Percentiles rank a stretch among this genome's conserved stretches.
Evolutionary conservation across 2,888 invertebrate genomes (phyloP).

Genomic region (Hymenopus coronatus): DNA sequence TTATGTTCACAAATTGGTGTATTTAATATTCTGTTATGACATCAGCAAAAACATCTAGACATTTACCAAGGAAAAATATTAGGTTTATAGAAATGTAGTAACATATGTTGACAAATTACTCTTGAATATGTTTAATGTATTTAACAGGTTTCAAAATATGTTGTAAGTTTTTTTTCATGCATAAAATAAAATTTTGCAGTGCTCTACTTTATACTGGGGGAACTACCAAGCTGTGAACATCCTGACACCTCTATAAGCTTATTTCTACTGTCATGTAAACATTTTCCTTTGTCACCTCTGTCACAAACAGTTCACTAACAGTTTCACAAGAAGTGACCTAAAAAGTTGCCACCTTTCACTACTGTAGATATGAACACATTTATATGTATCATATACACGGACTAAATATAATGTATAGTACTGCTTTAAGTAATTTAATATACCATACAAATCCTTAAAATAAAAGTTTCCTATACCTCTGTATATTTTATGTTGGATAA

Average conservation of each 20-base stretch:
- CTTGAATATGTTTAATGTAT: neutral
- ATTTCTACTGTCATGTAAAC: neutral
- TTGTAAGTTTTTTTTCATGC: neutral
- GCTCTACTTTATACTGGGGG: neutral
- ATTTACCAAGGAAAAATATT: neutral
- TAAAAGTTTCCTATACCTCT: neutral
- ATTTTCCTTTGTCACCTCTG: constrained; percentile 16
- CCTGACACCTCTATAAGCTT: neutral
- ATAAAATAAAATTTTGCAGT: neutral
- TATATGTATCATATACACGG: neutral
- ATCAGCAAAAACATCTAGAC: neutral
- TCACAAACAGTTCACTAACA: neutral
- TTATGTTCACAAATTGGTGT: neutral
- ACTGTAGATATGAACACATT: neutral
- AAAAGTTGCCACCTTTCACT: neutral
- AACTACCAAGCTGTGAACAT: neutral
- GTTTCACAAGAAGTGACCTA: neutral
- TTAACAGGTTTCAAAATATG: neutral
- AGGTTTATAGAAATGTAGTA: neutral
- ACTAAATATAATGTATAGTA: neutral
- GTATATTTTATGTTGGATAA: neutral
- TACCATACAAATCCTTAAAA: neutral
- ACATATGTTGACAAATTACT: neutral
- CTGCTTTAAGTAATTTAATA: neutral
- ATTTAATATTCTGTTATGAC: neutral